Conservation (phyloP, 1,140 invertebrate genomes). For the Saccostrea glomerata region DNA sequence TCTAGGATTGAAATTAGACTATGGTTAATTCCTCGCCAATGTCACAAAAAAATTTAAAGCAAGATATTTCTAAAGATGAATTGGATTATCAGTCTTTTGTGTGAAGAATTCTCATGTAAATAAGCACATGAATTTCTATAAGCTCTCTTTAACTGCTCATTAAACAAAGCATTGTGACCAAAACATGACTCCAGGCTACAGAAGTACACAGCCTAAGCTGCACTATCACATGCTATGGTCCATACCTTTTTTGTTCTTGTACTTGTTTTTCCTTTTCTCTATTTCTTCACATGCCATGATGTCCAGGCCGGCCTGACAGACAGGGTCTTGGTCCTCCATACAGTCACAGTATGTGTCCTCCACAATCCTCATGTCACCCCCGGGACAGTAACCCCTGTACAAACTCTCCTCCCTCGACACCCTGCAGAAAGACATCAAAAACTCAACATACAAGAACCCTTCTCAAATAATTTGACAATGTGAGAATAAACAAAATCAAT, state of each 20-base stretch:
- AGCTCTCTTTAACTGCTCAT: too few relatives aligned
- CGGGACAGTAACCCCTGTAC: slow-evolving; percentile 63
- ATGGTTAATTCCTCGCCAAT: not conserved
- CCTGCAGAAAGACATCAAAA: not conserved
- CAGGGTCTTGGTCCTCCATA: slow-evolving; percentile 43
- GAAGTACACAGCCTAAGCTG: not conserved
- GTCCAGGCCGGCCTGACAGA: slow-evolving; percentile 53
- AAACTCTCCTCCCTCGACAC: slow-evolving; percentile 52
- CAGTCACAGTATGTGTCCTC: slow-evolving; percentile 59
- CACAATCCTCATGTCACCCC: not conserved
- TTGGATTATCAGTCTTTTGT: too few relatives aligned
- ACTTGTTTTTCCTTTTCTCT: slow-evolving; percentile 43
- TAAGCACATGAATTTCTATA: too few relatives aligned
- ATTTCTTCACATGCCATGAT: slow-evolving; percentile 54
- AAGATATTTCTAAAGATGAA: too few relatives aligned
- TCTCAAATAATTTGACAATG: too few relatives aligned
- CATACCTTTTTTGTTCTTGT: slow-evolving; percentile 53
- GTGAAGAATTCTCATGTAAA: too few relatives aligned
- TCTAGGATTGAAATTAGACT: not conserved
- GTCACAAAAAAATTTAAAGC: too few relatives aligned
- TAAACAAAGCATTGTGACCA: too few relatives aligned
- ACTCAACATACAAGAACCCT: too few relatives aligned
- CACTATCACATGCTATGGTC: not conserved
- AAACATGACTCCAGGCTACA: too few relatives aligned
- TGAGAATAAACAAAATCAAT: too few relatives aligned